These are phyloP conservation scores for Pan paniscus DNA, from an alignment of 2,113 vertebrate species.

Conservation along the genomic window DNA sequence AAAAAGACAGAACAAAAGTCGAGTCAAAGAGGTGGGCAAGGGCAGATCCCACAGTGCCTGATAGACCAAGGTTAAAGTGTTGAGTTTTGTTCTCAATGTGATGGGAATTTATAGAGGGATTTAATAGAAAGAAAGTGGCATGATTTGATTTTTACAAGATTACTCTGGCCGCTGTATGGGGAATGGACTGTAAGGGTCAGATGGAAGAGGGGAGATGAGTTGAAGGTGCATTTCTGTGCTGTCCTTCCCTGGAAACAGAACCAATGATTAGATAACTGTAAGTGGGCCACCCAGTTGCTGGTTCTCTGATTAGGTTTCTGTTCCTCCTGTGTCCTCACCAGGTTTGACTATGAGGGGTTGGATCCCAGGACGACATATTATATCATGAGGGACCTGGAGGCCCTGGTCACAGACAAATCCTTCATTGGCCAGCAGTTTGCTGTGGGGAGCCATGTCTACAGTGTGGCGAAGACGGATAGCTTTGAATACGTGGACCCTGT, in stretches of 20 bases:
- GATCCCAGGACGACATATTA: slow-evolving; percentile 93
- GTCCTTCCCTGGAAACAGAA: background rate
- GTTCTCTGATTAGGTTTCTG: background rate
- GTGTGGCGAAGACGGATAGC: slow-evolving; percentile 94
- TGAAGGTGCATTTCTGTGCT: background rate
- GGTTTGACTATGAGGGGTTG: slow-evolving; percentile 98
- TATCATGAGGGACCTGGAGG: slow-evolving; percentile 96
- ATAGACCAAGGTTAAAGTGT: background rate
- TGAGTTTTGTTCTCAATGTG: background rate
- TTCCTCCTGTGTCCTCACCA: slow-evolving; percentile 70
- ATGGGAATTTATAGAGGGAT: background rate
- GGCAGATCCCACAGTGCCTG: accelerated
- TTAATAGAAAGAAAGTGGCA: background rate
- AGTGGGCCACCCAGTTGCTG: background rate
- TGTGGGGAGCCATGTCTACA: slow-evolving; percentile 93
- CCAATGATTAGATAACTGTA: background rate
- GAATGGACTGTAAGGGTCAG: background rate
- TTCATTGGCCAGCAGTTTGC: slow-evolving; percentile 97
- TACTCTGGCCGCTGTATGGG: background rate
- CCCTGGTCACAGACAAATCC: slow-evolving; percentile 93
- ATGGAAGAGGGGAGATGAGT: background rate
- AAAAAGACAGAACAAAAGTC: background rate
- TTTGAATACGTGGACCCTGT: slow-evolving; percentile 98
- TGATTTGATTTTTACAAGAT: background rate
- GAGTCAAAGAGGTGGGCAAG: background rate